Conservation (phyloP, 2,113 vertebrate genomes). For the Silurus glanis region DNA sequence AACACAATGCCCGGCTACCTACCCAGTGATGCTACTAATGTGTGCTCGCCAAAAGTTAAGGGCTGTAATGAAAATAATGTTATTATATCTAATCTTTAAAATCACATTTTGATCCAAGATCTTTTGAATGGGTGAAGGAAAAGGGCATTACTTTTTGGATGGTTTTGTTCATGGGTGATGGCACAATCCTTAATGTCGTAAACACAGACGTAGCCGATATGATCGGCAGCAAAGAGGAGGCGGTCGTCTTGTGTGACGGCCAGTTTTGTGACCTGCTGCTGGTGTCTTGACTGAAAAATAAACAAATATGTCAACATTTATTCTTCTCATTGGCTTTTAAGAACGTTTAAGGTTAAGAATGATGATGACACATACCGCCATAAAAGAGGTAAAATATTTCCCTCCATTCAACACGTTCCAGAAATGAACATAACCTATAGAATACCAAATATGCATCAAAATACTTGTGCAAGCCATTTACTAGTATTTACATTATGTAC, state of each 20-base stretch:
- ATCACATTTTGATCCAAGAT: background rate
- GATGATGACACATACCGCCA: conserved; percentile 65
- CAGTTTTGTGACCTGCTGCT: conserved; percentile 66
- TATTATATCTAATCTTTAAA: background rate
- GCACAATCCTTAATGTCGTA: conserved; percentile 61
- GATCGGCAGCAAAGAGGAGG: conserved; percentile 61
- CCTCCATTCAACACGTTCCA: conserved; percentile 69
- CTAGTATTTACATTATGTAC: background rate
- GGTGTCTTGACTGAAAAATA: conserved; percentile 61
- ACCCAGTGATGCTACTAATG: conserved; percentile 70
- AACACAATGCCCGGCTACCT: conserved; percentile 28
- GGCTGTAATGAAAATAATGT: conserved; percentile 52
- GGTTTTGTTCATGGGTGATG: conserved; percentile 57
- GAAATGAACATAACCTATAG: conserved; percentile 66
- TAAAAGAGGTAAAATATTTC: conserved; percentile 65
- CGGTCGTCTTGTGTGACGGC: conserved; percentile 56
- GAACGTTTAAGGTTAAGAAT: conserved; percentile 17
- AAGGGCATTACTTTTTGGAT: conserved; percentile 50
- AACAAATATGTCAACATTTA: background rate
- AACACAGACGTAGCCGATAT: conserved; percentile 58
- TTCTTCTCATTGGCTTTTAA: background rate
- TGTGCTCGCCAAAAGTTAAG: conserved; percentile 67
- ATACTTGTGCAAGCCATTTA: background rate
- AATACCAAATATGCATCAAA: conserved; percentile 39
- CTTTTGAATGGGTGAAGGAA: background rate